Conservation (phyloP, 2,113 vertebrate species). For the Aspiorhynchus laticeps region DNA sequence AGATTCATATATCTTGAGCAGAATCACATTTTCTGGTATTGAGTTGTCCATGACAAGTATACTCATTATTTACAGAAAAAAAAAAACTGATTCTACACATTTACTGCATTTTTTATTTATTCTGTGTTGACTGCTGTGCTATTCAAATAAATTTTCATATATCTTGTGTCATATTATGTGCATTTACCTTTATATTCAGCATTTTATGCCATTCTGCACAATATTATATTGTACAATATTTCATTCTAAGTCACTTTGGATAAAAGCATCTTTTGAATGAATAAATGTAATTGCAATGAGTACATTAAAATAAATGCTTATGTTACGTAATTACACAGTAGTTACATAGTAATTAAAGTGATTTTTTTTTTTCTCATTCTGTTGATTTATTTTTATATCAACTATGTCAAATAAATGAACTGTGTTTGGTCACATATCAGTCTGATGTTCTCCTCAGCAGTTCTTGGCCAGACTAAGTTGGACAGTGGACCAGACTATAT, state of each 20-base stretch:
- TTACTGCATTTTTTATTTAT: background rate
- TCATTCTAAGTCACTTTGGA: slow-evolving; percentile 11
- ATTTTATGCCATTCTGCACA: background rate
- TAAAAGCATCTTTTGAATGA: slow-evolving; percentile 25
- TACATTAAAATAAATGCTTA: background rate
- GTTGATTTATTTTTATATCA: background rate
- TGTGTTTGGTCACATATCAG: background rate
- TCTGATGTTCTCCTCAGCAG: background rate
- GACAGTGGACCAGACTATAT: background rate
- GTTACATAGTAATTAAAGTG: background rate
- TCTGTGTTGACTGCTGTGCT: background rate
- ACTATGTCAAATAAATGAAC: background rate
- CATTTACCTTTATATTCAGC: background rate
- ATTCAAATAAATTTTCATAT: background rate
- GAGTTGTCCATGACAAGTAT: background rate
- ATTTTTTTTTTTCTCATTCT: background rate
- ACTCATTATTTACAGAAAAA: background rate
- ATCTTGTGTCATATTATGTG: background rate
- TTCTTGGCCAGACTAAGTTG: too few relatives aligned
- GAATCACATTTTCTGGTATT: too few relatives aligned
- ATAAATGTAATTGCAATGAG: background rate
- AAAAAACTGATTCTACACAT: too few relatives aligned
- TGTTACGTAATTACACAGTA: background rate
- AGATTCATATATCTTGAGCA: too few relatives aligned
- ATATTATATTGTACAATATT: too few relatives aligned